Base-by-base conservation (phyloP, 2,888 invertebrate species). In the Scaptomyza flava region DNA sequence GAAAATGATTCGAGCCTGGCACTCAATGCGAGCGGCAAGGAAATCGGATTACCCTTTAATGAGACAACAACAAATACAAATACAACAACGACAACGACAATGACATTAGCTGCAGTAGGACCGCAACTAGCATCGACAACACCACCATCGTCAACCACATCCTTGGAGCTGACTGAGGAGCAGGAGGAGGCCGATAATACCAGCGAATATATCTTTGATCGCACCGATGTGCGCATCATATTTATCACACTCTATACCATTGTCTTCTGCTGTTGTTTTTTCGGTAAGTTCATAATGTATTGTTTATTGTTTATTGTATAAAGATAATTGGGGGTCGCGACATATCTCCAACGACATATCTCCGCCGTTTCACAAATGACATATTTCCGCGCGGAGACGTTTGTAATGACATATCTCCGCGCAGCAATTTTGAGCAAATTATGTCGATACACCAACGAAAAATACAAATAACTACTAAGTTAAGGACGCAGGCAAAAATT, bases 221-320 rank as follows among this genome's bases (percentile, higher is more conserved):
- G 95, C 84, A 93, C 94, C 54, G 95, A 96, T 90, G 94, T 96
- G 59, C 94, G 95, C 88, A 93, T 95, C 53, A 94, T 96, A 86
- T 96, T 96, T 91, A 95, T 96, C 87, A 94, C 94, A 0, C 92
- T 96, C 31, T 96, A 96, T 90, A 94, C 95, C 2, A 92, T 96
- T 72, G 96, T 96, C 20, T 96, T 96, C 91, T 95, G 96, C 91
- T 95, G 95, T 87, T 96, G 96, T 90, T 96, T 96, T 91, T 96
- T 96, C 88, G 96, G 96, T 96, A 91, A 96, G 96, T 94, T 4
- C 6, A 36, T 4, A 36, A 36, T 23, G 23, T 23, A 23, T 23
- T 1, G 23, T 23, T 3, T 23, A 23, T 23, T 23, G 23, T 23
- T 23, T 23, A 23, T 23, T 23, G 23, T 17, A 17, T 17, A 17